Evolutionary conservation across 2,888 invertebrate species (phyloP).

Genomic region (Colostygia pectinataria): DNA sequence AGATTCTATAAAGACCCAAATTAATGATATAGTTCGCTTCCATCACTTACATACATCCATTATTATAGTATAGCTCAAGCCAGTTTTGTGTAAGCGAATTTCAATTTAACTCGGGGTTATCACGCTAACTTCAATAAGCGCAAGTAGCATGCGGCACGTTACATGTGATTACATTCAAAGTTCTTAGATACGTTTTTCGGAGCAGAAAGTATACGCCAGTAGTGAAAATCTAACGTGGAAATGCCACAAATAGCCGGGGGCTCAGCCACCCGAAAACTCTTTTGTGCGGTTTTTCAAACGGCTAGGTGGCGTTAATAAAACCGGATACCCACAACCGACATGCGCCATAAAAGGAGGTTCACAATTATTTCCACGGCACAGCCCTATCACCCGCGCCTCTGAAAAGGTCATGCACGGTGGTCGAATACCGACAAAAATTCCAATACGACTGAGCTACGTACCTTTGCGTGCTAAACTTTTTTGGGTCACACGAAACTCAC

Average conservation of each 20-base stretch:
- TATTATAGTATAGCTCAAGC: no score
- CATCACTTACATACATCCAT: no score
- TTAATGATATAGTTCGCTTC: constrained; percentile 16
- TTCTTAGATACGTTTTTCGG: constrained; percentile 6
- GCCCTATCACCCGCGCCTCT: constrained; percentile 44
- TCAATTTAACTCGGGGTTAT: background rate
- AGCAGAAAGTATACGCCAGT: constrained; percentile 8
- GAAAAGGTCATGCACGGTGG: constrained; percentile 52
- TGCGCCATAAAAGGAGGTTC: constrained; percentile 50
- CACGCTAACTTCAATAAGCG: background rate
- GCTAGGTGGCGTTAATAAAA: constrained; percentile 52
- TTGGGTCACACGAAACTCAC: constrained; percentile 67
- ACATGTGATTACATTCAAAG: constrained; percentile 14
- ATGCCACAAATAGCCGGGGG: constrained; percentile 35
- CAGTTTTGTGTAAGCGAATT: no score
- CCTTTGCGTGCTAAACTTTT: constrained; percentile 68
- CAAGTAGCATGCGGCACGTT: constrained; percentile 2
- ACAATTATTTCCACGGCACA: constrained; percentile 56
- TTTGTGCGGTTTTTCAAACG: constrained; percentile 50
- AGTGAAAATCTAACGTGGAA: constrained; percentile 24
- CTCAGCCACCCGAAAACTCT: constrained; percentile 45
- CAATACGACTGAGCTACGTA: constrained; percentile 52
- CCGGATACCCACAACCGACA: constrained; percentile 49
- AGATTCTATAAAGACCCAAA: constrained; percentile 29
- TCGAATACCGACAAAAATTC: constrained; percentile 60